Conservation (phyloP, 2,797 vertebrate genomes). For the Poeciliopsis turneri region DNA sequence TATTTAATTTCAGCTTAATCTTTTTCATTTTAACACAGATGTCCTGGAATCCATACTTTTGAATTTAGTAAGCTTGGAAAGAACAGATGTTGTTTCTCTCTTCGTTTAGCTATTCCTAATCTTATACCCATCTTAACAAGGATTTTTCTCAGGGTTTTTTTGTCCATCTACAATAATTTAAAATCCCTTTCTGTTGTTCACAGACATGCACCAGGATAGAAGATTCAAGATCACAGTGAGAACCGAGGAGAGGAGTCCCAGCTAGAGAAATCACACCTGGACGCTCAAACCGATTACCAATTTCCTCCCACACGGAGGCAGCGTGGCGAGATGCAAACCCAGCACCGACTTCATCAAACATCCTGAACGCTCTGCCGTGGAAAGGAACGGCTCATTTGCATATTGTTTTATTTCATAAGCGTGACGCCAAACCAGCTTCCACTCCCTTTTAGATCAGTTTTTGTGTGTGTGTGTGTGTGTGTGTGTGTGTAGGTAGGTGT, state of each 20-base stretch:
- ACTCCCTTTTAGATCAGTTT: neutral
- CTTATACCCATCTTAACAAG: neutral
- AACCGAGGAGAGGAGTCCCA: slow-evolving; percentile 34
- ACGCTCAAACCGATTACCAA: neutral
- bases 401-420: neutral
- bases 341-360: neutral
- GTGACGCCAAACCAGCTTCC: too few species aligned
- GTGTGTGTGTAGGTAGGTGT: neutral
- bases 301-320: slow-evolving; percentile 7
- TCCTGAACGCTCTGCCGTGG: neutral
- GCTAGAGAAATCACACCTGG: slow-evolving; percentile 14
- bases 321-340: neutral
- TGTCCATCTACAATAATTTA: neutral
- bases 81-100: neutral
- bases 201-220: slow-evolving; percentile 43
- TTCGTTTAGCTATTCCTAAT: neutral
- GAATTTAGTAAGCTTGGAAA: neutral
- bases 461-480: too few species aligned
- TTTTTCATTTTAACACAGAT: neutral
- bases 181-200: neutral
- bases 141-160: neutral
- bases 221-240: slow-evolving; percentile 53
- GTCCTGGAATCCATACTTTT: neutral
- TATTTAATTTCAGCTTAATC: neutral
- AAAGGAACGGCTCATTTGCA: neutral